Base-by-base conservation (phyloP, 1,140 invertebrate species). In the Drosophila rhopaloa region DNA sequence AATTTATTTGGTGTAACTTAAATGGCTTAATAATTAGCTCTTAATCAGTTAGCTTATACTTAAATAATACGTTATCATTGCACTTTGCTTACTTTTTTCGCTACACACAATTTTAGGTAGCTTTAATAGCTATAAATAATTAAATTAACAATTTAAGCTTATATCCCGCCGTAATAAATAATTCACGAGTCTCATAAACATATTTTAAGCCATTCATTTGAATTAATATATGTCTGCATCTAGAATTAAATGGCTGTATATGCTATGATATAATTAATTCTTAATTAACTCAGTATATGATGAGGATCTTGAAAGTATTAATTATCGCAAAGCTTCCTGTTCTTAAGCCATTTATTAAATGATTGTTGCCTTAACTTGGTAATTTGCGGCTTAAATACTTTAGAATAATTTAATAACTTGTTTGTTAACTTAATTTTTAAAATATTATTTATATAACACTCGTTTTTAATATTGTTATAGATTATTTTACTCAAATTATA, bases 191-290 rank as follows among this genome's bases (percentile, higher is more conserved):
- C 44, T 13, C 10, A 27, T 47, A 13, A 27, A 8, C 7, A 32
- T 50, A 16, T 16, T 16, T 43, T 14, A 51, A 59, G 14, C 29
- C 57, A 60, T 53, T 53, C 37, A 53, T 60, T n/a, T 46, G 24
- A 68, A 66, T 46, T 27, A n/a, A 41, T 10, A 19, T 9, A 29
- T 29, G 0, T 16, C 8, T 10, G 24, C 37, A 32, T 24, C 14
- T 19, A 11, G 8, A 54, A 14, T 32, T 62, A 43, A 43, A 61
- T 7, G 14, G 2, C 50, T 11, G 38, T 10, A 40, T 38, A 11
- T 38, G 14, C 47, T 19, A 13, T 29, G 19, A 51, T 53, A 50
- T 50, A 63, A 67, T 67, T 67, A 63, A 16, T 11, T 47, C 47
- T 16, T 14, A 35, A 63, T 66, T 66, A 66, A 24, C 38, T n/a